A percentile compares a stretch with the other conserved stretches of the same genome.
Evolutionary conservation across 1,140 invertebrate species (phyloP).

Genomic region (Mamestra configurata): DNA sequence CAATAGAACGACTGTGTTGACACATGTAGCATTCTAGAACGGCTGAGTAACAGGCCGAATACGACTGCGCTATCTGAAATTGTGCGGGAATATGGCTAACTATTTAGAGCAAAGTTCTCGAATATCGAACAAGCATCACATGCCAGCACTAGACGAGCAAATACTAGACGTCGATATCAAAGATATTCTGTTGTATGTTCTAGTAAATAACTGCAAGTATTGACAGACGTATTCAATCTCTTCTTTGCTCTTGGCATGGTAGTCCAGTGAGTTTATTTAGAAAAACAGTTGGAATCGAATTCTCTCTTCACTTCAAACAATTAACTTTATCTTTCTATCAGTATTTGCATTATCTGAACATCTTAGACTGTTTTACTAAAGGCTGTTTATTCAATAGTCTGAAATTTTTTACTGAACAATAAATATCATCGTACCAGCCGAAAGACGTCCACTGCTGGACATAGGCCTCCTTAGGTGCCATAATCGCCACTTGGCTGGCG

Average conservation of each 20-base stretch:
- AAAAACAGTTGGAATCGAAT: background rate
- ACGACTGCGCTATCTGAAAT: slow-evolving; percentile 6
- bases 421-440: no score
- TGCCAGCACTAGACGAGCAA: slow-evolving; percentile 5
- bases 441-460: no score
- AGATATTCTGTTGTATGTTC: slow-evolving; percentile 24
- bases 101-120: slow-evolving; percentile 29
- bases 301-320: background rate
- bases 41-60: slow-evolving; percentile 21
- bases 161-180: slow-evolving; percentile 35
- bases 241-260: background rate
- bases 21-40: slow-evolving; percentile 19
- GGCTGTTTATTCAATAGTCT: no score
- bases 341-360: background rate
- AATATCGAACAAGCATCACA: slow-evolving; percentile 39
- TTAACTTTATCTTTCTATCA: background rate
- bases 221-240: slow-evolving; percentile 35
- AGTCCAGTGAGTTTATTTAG: slow-evolving; percentile 3
- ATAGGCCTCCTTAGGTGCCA: no score
- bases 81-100: background rate
- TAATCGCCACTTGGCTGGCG: no score
- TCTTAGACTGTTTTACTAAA: background rate
- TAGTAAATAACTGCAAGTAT: slow-evolving; percentile 33
- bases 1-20: slow-evolving; percentile 28
- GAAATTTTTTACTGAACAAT: no score